phyloP scores from a whole-genome alignment of 1,140 invertebrate genomes.

The Aphidius gifuensis region DNA sequence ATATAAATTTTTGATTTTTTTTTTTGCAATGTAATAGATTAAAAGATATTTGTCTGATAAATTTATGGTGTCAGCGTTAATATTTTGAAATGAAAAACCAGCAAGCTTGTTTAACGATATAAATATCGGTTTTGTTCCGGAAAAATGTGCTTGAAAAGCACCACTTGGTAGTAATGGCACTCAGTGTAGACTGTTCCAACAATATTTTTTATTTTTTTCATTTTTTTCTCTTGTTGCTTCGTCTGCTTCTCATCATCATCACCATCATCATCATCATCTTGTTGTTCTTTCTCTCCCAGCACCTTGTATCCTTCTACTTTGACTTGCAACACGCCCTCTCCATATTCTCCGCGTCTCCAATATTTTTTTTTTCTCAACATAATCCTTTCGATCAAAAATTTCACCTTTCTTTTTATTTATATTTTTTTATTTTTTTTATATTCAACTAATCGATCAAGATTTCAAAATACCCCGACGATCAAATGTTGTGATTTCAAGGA shows the following conservation, averaged over 20 bases:
- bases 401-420: no score
- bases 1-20: no score
- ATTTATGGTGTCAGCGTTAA: conserved; percentile 36
- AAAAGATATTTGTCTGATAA: no score
- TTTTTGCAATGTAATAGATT: no score
- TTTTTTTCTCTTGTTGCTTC: not conserved
- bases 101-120: conserved; percentile 29
- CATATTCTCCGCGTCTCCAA: no score
- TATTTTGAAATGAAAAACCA: conserved; percentile 42
- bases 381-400: no score
- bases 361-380: no score
- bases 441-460: no score
- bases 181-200: conserved; percentile 12
- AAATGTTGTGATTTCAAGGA: no score
- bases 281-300: not conserved
- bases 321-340: no score
- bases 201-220: conserved; percentile 4
- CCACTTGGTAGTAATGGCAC: conserved; percentile 46
- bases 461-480: no score
- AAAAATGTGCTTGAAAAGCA: conserved; percentile 36
- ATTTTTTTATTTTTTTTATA: no score
- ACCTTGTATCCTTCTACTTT: not conserved
- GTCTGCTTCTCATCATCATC: not conserved
- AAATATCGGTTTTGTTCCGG: conserved; percentile 40
- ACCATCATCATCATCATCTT: not conserved